Conservation (phyloP, 1,140 invertebrate species). For the Plectrocnemia conspersa region DNA sequence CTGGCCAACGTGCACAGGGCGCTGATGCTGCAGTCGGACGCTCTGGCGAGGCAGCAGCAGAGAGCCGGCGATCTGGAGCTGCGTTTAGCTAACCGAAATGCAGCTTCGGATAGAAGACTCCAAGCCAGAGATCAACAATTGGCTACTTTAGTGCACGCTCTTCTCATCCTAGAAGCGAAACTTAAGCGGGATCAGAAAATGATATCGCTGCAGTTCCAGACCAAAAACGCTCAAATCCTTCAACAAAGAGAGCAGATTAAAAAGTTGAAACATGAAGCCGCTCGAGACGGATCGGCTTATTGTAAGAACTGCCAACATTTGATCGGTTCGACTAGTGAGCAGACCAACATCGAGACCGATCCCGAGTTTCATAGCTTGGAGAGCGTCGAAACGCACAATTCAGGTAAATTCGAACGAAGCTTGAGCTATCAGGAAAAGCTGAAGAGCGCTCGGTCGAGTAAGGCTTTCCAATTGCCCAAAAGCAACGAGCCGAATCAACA, state of each 20-base stretch:
- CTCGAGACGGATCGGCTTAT: conserved; percentile 39
- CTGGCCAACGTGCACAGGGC: conserved; percentile 59
- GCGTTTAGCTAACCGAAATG: conserved; percentile 57
- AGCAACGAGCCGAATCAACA: conserved; percentile 44
- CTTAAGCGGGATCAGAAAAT: conserved; percentile 69
- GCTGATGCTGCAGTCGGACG: conserved; percentile 54
- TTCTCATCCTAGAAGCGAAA: conserved; percentile 66
- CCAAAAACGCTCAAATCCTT: conserved; percentile 66
- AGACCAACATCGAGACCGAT: conserved; percentile 52
- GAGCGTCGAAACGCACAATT: conserved; percentile 53
- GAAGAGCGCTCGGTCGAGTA: conserved; percentile 51
- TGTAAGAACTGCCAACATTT: conserved; percentile 57
- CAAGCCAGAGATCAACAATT: conserved; percentile 64
- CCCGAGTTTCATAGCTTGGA: conserved; percentile 55
- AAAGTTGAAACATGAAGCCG: conserved; percentile 51
- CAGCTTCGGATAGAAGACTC: conserved; percentile 55
- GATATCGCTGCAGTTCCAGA: conserved; percentile 61
- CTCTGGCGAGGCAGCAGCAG: conserved; percentile 55
- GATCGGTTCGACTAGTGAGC: conserved; percentile 51
- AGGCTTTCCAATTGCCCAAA: conserved; percentile 51
- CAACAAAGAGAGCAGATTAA: conserved; percentile 65
- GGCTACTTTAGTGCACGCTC: conserved; percentile 57
- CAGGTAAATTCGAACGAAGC: conserved; percentile 46
- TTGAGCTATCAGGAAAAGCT: conserved; percentile 56
- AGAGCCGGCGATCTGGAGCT: conserved; percentile 54